Conservation (phyloP, 2,113 vertebrate species). For the Xiphophorus hellerii region DNA sequence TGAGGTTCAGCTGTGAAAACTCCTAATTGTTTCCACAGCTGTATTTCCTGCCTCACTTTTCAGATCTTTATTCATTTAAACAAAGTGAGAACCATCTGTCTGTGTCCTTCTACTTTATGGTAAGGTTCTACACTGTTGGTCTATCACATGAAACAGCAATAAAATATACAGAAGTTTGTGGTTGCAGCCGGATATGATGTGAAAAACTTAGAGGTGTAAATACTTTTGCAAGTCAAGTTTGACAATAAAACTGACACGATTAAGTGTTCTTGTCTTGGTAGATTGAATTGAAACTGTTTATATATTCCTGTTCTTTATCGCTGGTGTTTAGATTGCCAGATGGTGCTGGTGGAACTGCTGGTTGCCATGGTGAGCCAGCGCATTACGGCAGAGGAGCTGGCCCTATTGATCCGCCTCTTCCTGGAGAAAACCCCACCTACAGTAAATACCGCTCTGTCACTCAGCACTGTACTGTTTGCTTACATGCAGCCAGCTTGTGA, state of each 20-base stretch:
- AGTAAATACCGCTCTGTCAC: conserved; percentile 79
- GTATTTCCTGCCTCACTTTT: no score
- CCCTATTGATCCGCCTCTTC: conserved; percentile 90
- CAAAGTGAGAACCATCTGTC: no score
- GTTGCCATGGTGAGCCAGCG: conserved; percentile 91
- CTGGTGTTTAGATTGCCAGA: conserved; percentile 86
- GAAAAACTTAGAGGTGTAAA: not conserved
- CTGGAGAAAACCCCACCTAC: conserved; percentile 92
- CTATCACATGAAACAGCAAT: no score
- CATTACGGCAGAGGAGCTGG: conserved; percentile 91
- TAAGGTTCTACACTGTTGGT: no score
- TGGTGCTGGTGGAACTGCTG: conserved; percentile 89
- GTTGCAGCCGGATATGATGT: not conserved
- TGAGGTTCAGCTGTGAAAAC: no score
- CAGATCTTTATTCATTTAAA: no score
- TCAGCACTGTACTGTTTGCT: conserved; percentile 24
- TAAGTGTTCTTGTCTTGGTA: conserved; percentile 17
- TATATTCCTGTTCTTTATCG: conserved; percentile 28
- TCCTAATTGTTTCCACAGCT: no score
- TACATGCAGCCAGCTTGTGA: conserved; percentile 11
- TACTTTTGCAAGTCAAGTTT: not conserved
- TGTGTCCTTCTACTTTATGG: no score
- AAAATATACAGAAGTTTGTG: not conserved
- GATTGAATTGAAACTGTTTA: conserved; percentile 37
- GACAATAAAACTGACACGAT: not conserved